A percentile compares a stretch with the other conserved stretches of the same genome.
These are phyloP conservation scores for Halocynthia aurantium DNA, from an alignment of 23 tunicate species.

Conservation along the genomic window DNA sequence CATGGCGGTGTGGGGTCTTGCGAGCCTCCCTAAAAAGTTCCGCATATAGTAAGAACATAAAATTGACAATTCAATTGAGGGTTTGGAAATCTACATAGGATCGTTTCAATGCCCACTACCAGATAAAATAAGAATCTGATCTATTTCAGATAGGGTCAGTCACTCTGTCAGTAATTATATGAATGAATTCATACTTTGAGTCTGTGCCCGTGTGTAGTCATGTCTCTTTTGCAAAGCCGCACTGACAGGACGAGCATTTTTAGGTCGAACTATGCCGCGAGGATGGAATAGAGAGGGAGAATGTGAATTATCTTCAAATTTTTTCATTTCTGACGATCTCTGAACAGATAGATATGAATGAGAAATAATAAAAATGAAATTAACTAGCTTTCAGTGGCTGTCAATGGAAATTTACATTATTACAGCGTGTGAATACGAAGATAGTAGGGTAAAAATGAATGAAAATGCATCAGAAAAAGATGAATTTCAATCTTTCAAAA, in stretches of 20 bases:
- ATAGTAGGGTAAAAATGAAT: neutral
- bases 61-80: too few relatives aligned
- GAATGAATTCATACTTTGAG: neutral
- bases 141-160: too few relatives aligned
- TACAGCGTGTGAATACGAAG: neutral
- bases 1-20: too few relatives aligned
- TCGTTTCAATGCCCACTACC: too few relatives aligned
- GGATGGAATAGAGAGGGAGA: neutral
- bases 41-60: too few relatives aligned
- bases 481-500: too few relatives aligned
- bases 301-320: neutral
- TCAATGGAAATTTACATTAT: neutral
- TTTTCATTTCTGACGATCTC: neutral
- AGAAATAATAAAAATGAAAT: neutral
- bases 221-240: slow-evolving; percentile 25
- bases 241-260: slow-evolving; percentile 18
- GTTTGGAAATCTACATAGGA: too few relatives aligned
- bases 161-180: neutral
- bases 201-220: slow-evolving; percentile 8
- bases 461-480: too few relatives aligned
- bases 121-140: too few relatives aligned
- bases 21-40: too few relatives aligned
- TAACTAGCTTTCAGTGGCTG: too few relatives aligned
- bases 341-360: neutral
- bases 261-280: neutral